These are phyloP conservation scores for Ceraclea dissimilis DNA, from an alignment of 2,888 invertebrate species.

Conservation along the genomic window DNA sequence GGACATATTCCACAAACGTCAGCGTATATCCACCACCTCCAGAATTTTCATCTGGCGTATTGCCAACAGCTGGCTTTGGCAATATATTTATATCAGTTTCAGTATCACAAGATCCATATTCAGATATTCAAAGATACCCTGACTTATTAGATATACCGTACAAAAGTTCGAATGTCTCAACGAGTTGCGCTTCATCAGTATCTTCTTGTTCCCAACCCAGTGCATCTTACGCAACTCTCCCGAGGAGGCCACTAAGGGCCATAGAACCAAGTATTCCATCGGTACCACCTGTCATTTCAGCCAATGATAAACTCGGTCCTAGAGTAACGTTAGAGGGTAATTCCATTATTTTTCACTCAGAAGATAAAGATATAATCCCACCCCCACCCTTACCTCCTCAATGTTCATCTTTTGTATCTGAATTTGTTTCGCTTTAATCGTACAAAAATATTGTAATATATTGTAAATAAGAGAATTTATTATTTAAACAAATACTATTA, in stretches of 20 bases:
- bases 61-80: constrained; percentile 51
- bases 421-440: constrained; percentile 21
- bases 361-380: constrained; percentile 20
- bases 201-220: constrained; percentile 30
- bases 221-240: constrained; percentile 42
- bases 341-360: constrained; percentile 22
- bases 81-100: constrained; percentile 69
- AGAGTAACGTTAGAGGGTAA: constrained; percentile 24
- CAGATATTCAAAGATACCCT: constrained; percentile 57
- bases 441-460: constrained; percentile 1
- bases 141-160: constrained; percentile 62
- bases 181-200: constrained; percentile 15
- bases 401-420: constrained; percentile 22
- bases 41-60: constrained; percentile 48
- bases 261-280: constrained; percentile 6
- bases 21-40: constrained; percentile 49
- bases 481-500: not conserved
- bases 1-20: constrained; percentile 27
- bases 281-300: constrained; percentile 5
- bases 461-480: constrained; percentile 15
- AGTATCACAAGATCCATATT: constrained; percentile 57
- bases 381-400: constrained; percentile 20
- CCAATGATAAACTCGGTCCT: constrained; percentile 23
- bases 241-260: constrained; percentile 38
- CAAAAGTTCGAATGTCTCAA: constrained; percentile 40